These are phyloP conservation scores for Phoeniculus purpureus DNA, from an alignment of 2,797 vertebrate genomes.

Conservation along the genomic window DNA sequence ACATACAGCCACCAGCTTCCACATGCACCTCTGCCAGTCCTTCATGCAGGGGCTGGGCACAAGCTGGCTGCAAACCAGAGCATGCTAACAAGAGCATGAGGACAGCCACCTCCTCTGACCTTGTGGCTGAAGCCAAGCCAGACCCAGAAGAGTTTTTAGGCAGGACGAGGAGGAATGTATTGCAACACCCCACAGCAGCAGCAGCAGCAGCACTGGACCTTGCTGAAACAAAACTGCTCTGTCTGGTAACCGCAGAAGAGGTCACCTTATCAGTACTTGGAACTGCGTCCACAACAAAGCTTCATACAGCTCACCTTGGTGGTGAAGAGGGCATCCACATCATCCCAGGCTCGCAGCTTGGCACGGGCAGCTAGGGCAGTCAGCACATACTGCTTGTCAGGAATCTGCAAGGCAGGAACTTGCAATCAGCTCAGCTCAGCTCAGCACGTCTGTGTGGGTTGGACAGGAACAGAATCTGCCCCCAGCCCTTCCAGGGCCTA, in stretches of 20 bases:
- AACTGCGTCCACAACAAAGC: neutral
- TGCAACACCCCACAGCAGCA: neutral
- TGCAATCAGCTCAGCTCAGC: neutral
- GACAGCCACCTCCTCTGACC: neutral
- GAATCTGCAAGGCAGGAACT: constrained; percentile 82
- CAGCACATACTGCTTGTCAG: constrained; percentile 92
- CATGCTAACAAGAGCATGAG: neutral
- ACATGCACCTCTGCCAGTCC: neutral
- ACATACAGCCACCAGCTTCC: rapidly evolving
- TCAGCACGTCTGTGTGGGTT: neutral
- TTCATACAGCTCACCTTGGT: constrained; percentile 79
- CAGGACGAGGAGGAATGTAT: neutral
- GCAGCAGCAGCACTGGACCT: neutral
- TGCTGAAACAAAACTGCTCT: neutral
- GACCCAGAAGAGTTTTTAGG: neutral
- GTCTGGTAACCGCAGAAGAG: neutral
- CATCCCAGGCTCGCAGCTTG: constrained; percentile 91
- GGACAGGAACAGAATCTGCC: neutral
- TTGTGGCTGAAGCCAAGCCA: neutral
- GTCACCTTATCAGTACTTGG: neutral
- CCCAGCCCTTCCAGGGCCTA: neutral
- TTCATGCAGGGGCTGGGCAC: neutral
- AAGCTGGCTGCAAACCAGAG: neutral
- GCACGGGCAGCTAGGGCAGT: constrained; percentile 91
- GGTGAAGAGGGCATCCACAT: constrained; percentile 92